Base-by-base conservation (phyloP, 2,113 vertebrate species). In the Percopsis transmontana region DNA sequence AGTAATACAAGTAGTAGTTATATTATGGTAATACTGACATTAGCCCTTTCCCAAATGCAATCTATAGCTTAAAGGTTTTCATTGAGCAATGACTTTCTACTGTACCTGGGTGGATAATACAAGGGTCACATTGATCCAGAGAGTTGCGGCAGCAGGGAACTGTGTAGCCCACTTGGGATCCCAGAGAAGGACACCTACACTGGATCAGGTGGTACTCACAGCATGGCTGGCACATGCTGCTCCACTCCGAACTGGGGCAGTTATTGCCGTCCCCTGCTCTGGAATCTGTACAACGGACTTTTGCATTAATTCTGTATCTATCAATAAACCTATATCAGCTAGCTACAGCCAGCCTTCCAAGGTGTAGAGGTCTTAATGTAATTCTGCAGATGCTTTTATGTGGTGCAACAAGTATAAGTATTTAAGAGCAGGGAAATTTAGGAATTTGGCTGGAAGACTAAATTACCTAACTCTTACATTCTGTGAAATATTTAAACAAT, bases 61-160 rank as follows among this genome's bases (percentile, higher is more conserved):
- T 44, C 41, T 48, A 16, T 48, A 14, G 42, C 15, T n/a, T 7
- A 44, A 65, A 15, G 21, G 9, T n/a, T 47, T 33, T 33, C 5
- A 33, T 33, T 33, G 1, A 33, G 27, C 27, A 33, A 6, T n/a
- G 24, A 12, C 44, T 12, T 15, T 47, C n/a, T n/a, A n/a, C n/a
- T 27, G 45, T 84, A 98, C 96, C 96, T 88, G 95, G 95, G 77
- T 97, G 94, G 52, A 96, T 92, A 77, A 97, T 93, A 63, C 96
- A 98, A 77, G 96, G 96, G 76, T 98, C 96, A 6, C 96, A 98
- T 54, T 96, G 93, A 0, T 95, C 92, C 1, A 96, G 93, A 65
- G 92, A 94, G 0, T 97, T 97, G 56, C 95, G 91, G 87, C 96
- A 98, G 91, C 96, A 97, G 3, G 96, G 96, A 53, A 98, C 96